Evolutionary conservation across 2,797 vertebrate genomes (phyloP), one percentile per base, ranked within the genome.

Genomic region (Dicrostonyx torquatus): DNA sequence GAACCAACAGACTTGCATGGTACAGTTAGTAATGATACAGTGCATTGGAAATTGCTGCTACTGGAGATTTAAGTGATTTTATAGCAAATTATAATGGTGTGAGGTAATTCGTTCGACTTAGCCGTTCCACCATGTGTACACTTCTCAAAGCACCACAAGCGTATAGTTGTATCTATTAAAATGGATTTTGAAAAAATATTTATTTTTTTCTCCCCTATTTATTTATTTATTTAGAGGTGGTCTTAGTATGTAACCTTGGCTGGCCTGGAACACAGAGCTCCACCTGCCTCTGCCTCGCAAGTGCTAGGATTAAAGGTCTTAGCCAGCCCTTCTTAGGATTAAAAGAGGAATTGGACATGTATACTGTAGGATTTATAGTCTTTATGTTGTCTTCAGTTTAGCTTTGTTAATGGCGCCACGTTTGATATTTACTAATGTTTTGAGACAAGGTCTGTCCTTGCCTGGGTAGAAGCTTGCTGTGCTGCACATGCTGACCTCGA

Each of bases 281-380:
- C 45, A 40, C 50, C 15, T 72, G 15, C n/a, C 24, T 66, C 66
- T 87, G n/a, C 50, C 66, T 70, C 48, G 15, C 9, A 55, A 29
- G 64, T n/a, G 34, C 64, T 70, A 20, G 4, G 34, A 37, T 37
- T 70, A 85, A 17, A 53, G 66, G 48, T 18, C 24, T 87, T 3
- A 40, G 18, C n/a, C 9, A 87, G 5, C 58, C 50, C 17, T 29
- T 68, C 60, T 66, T 53, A 34, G 50, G 22, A 77, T 40, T 68
- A 72, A 90, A 87, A 18, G n/a, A 94, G 93, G 91, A 91, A 78
- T 50, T 82, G 31, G 20, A 53, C 12, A 70, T 93, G 22, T 53
- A 2, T 76, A 18, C 76, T 43, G 20, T 37, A 29, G 87, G 45
- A 72, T 79, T 72, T 94, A 40, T 72, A 8, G 8, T 79, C 20